A percentile compares a stretch with the other conserved stretches of the same genome.
Evolutionary conservation across 2,888 invertebrate genomes (phyloP).

Genomic region (Diarsia mendica): DNA sequence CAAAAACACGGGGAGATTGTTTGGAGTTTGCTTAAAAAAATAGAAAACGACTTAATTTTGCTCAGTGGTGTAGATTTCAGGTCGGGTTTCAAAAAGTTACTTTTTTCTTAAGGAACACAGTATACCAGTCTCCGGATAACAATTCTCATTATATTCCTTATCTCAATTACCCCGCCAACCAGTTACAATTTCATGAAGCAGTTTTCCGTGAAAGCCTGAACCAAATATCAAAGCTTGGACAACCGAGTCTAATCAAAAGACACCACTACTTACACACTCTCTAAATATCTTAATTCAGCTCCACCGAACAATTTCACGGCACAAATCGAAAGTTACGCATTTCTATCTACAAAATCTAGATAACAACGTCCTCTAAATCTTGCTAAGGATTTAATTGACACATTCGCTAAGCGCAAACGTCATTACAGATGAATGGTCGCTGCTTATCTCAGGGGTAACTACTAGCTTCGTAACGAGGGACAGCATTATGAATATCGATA

Average conservation of each 20-base stretch:
- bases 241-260: slow-evolving; percentile 18
- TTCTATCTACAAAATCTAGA: slow-evolving; percentile 54
- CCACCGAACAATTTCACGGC: slow-evolving; percentile 50
- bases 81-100: neutral
- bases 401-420: slow-evolving; percentile 58
- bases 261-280: slow-evolving; percentile 15
- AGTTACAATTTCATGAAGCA: neutral
- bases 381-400: slow-evolving; percentile 62
- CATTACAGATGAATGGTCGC: slow-evolving; percentile 53
- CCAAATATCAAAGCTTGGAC: slow-evolving; percentile 19
- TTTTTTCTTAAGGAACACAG: neutral
- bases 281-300: slow-evolving; percentile 46
- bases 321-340: slow-evolving; percentile 52
- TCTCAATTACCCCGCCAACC: neutral
- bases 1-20: slow-evolving; percentile 49
- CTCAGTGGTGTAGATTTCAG: slow-evolving; percentile 11
- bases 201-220: neutral
- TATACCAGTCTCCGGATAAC: neutral
- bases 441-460: slow-evolving; percentile 53
- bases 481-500: slow-evolving; percentile 79
- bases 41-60: slow-evolving; percentile 14
- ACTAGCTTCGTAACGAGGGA: slow-evolving; percentile 72
- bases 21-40: slow-evolving; percentile 23
- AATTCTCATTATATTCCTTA: neutral
- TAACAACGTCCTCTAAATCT: slow-evolving; percentile 47